Conservation (phyloP, 2,888 invertebrate genomes). For the Lumbricus terrestris region DNA sequence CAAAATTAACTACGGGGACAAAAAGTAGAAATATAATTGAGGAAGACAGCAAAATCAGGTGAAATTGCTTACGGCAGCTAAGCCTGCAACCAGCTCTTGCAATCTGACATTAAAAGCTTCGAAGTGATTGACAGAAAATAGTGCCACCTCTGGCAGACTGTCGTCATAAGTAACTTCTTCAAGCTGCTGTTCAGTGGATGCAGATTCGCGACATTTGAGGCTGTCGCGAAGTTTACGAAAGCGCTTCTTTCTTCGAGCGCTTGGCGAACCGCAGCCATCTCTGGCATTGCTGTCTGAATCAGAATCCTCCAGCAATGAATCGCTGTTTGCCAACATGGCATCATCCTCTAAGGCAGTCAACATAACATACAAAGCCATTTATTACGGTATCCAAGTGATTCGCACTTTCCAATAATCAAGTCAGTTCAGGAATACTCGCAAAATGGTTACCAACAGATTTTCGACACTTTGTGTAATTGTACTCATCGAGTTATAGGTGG, state of each 20-base stretch:
- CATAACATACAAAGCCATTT: not conserved
- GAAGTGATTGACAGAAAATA: slow-evolving; percentile 8
- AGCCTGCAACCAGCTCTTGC: not conserved
- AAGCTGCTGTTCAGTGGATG: slow-evolving; percentile 31
- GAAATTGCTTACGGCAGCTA: not conserved
- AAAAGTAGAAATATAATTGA: not conserved
- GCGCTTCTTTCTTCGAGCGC: slow-evolving; percentile 54
- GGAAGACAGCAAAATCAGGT: not conserved
- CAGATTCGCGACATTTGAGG: slow-evolving; percentile 45
- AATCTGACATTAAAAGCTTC: not conserved
- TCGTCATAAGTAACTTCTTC: slow-evolving; percentile 57
- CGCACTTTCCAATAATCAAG: not conserved
- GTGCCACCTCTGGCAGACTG: slow-evolving; percentile 54
- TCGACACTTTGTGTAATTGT: too few relatives aligned
- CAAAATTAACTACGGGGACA: not conserved
- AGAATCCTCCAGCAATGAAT: slow-evolving; percentile 31
- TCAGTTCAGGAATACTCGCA: not conserved
- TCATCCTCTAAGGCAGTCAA: slow-evolving; percentile 16
- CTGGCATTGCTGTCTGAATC: slow-evolving; percentile 53
- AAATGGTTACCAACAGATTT: too few relatives aligned
- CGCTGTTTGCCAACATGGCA: not conserved
- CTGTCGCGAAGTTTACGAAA: slow-evolving; percentile 48
- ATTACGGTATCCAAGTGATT: not conserved
- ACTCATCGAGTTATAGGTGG: too few relatives aligned
- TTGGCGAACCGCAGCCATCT: slow-evolving; percentile 15